Evolutionary conservation across 2,113 vertebrate species (phyloP).

Genomic region (Nyctereutes procyonoides): DNA sequence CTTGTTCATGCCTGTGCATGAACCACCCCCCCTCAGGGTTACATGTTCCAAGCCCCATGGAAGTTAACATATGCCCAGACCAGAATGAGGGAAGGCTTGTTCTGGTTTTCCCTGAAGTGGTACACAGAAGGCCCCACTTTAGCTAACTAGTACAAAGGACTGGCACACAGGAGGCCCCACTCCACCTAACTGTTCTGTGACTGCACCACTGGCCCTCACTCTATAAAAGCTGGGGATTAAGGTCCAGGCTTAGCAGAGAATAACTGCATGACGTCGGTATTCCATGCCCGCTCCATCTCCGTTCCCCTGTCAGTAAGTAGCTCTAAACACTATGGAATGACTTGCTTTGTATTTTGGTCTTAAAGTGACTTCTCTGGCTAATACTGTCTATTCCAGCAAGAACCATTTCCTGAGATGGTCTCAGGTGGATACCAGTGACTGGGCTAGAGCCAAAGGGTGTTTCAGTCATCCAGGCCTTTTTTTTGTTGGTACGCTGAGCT

Average conservation of each 20-base stretch:
- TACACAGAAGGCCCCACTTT: neutral
- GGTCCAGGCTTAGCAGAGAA: neutral
- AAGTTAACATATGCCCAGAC: neutral
- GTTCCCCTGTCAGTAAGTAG: neutral
- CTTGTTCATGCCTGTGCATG: neutral
- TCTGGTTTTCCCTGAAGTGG: neutral
- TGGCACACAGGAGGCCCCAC: neutral
- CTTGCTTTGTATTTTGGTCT: neutral
- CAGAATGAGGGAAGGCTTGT: neutral
- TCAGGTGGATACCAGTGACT: neutral
- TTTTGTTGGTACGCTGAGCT: neutral
- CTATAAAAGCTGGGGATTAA: neutral
- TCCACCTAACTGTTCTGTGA: neutral
- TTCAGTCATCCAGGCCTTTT: neutral
- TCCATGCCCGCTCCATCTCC: neutral
- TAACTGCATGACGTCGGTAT: accelerated
- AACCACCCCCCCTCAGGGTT: neutral
- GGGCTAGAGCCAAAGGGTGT: neutral
- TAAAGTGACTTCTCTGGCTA: neutral
- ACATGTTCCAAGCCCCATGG: neutral
- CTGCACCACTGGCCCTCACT: neutral
- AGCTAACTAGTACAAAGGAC: neutral
- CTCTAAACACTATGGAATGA: neutral
- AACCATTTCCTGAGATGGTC: neutral
- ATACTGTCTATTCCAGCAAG: neutral